phyloP scores from a whole-genome alignment of 2,797 vertebrate species.

The Malurus splendens region DNA sequence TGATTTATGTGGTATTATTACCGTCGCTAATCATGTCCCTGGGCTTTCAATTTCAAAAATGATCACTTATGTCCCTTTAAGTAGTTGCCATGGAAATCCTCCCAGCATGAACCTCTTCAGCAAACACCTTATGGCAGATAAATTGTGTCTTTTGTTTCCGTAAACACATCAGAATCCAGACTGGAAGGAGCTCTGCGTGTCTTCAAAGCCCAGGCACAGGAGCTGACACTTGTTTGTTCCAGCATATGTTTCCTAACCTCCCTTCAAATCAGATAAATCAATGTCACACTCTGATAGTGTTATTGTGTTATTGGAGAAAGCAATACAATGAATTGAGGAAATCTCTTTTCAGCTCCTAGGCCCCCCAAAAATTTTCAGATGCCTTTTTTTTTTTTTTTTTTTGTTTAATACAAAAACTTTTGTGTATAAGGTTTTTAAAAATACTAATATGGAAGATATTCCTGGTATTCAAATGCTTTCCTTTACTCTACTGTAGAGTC shows the following conservation, averaged over 20 bases:
- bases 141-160: constrained; percentile 6
- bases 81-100: constrained; percentile 54
- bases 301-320: background rate
- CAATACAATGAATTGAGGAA: background rate
- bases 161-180: background rate
- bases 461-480: background rate
- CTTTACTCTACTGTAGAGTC: background rate
- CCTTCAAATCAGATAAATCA: background rate
- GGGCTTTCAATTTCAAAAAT: constrained; percentile 9
- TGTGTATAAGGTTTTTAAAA: background rate
- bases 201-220: background rate
- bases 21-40: background rate
- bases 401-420: background rate
- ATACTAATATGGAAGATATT: background rate
- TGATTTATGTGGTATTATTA: background rate
- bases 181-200: background rate
- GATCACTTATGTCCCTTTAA: background rate
- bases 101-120: background rate
- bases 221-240: background rate
- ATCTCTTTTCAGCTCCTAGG: background rate
- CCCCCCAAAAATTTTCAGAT: background rate
- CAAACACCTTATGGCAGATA: constrained; percentile 20
- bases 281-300: background rate
- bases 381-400: background rate
- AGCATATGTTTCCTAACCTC: background rate